phyloP scores from a whole-genome alignment of 1,140 invertebrate genomes.

The Papilio polytes region DNA sequence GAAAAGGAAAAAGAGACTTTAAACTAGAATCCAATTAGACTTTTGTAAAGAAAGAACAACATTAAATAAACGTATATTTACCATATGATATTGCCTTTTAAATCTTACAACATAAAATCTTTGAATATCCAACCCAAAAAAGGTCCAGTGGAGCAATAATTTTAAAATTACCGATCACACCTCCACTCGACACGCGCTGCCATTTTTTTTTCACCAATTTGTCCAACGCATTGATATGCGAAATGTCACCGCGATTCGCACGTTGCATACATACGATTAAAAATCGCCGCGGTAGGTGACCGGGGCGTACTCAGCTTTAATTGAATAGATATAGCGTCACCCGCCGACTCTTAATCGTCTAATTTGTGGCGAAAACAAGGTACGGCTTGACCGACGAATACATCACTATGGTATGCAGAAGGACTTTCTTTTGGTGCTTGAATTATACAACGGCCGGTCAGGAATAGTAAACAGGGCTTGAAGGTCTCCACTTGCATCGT shows the following conservation, averaged over 20 bases:
- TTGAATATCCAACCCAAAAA: conserved; percentile 34
- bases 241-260: conserved; percentile 73
- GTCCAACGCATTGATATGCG: conserved; percentile 78
- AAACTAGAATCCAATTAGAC: background rate
- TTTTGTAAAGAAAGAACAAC: background rate
- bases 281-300: conserved; percentile 80
- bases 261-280: conserved; percentile 81
- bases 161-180: conserved; percentile 51
- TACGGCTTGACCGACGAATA: conserved; percentile 74
- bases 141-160: conserved; percentile 43
- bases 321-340: conserved; percentile 79
- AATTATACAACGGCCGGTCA: conserved; percentile 62
- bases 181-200: conserved; percentile 65
- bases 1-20: background rate
- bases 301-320: conserved; percentile 75
- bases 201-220: conserved; percentile 79
- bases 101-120: conserved; percentile 37
- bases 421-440: conserved; percentile 81
- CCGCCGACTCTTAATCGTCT: conserved; percentile 80
- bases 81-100: background rate
- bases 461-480: conserved; percentile 71
- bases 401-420: conserved; percentile 77
- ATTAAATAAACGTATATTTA: background rate
- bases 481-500: conserved; percentile 56
- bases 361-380: conserved; percentile 82